phyloP scores from a whole-genome alignment of 2,888 invertebrate species.

The Drosophila sordidula region DNA sequence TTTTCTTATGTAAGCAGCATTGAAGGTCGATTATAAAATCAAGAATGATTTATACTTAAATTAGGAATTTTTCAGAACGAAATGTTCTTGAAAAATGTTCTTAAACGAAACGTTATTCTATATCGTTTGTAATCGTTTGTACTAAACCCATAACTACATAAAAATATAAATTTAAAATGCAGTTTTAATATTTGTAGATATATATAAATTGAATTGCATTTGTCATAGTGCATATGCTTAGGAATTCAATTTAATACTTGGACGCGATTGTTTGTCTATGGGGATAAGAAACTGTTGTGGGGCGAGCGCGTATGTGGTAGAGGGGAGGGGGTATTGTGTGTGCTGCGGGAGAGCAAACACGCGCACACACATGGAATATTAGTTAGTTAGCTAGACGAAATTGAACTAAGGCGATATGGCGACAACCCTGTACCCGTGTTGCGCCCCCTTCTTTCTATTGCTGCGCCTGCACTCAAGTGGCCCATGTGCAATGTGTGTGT shows the following conservation, averaged over 20 bases:
- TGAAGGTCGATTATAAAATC: background rate
- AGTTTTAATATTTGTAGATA: too few relatives aligned
- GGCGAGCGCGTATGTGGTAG: background rate
- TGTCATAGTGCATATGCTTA: background rate
- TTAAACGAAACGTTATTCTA: too few relatives aligned
- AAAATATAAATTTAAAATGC: too few relatives aligned
- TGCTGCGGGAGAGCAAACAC: constrained; percentile 12
- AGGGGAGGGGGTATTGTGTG: background rate
- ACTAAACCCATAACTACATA: too few relatives aligned
- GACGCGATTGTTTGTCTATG: background rate
- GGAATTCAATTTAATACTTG: constrained; percentile 3
- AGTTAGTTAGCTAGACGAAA: constrained; percentile 43
- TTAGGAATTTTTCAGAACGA: too few relatives aligned
- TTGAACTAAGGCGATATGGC: constrained; percentile 42
- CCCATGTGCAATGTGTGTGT: constrained; percentile 36
- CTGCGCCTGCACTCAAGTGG: constrained; percentile 42
- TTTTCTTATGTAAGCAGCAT: background rate
- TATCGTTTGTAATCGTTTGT: too few relatives aligned
- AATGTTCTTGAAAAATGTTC: too few relatives aligned
- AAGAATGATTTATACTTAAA: too few relatives aligned
- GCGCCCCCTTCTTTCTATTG: background rate
- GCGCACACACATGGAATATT: constrained; percentile 25
- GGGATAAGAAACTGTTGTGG: background rate
- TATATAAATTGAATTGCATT: constrained; percentile 4
- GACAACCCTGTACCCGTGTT: constrained; percentile 31